Evolutionary conservation across 1,140 invertebrate species (phyloP).

Genomic region (Choristoneura fumiferana): DNA sequence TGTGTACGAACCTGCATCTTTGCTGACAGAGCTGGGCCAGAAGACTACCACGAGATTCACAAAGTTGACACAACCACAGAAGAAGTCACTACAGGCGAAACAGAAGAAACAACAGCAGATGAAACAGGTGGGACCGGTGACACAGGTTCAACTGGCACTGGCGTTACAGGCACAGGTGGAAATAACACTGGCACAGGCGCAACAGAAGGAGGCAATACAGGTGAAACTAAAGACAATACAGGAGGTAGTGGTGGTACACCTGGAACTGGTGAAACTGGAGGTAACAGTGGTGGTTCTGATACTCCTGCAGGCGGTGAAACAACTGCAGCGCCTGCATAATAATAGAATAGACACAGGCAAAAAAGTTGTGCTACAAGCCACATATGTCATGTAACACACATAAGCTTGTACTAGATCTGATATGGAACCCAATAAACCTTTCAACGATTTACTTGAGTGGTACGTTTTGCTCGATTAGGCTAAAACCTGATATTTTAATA

Average conservation of each 20-base stretch:
- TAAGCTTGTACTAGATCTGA: not conserved
- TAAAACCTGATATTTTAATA: too few species aligned
- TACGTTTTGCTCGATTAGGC: too few species aligned
- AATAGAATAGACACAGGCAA: not conserved
- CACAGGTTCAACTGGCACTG: not conserved
- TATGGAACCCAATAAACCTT: too few species aligned
- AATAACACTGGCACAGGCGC: not conserved
- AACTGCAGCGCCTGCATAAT: not conserved
- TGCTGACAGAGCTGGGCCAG: conserved; percentile 32
- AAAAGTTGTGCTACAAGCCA: not conserved
- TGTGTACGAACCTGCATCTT: conserved; percentile 64
- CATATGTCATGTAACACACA: not conserved
- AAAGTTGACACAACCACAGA: too few species aligned
- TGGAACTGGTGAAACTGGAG: too few species aligned
- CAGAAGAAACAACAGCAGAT: not conserved
- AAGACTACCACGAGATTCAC: conserved; percentile 37
- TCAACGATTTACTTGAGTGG: too few species aligned
- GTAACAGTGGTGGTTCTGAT: too few species aligned
- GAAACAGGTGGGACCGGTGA: not conserved
- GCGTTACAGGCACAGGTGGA: not conserved
- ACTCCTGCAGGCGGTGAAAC: not conserved
- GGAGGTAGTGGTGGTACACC: too few species aligned
- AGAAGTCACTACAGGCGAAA: not conserved
- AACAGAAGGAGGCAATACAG: not conserved
- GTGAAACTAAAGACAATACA: not conserved